Evolutionary conservation across 1,140 invertebrate species (phyloP), one percentile per base, ranked within the genome.

Genomic region (Bathynomus jamesi): DNA sequence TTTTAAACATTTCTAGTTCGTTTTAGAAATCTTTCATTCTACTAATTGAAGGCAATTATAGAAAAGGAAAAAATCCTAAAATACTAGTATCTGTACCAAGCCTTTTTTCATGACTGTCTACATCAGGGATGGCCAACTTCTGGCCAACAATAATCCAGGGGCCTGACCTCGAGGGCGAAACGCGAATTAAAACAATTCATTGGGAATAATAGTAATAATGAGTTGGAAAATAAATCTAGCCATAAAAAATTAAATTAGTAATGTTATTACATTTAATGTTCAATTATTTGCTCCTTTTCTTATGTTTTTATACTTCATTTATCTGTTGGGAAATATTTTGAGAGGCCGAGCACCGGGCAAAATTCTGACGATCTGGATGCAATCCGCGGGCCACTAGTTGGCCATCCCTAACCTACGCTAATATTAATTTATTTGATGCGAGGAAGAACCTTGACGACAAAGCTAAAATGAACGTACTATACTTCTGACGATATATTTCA

Each of bases 401-500:
- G n/a, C n/a, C n/a, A 53, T 3, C 1, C 40, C 1, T 17, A 53
- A 17, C 2, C 2, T 53, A 17, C 32, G 32, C 32, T 7, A 40
- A 40, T 8, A 17, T 40, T 40, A 40, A 40, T 5, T 53, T 53
- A 21, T 53, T 5, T 53, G 21, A 2, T 21, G 21, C 17, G 7
- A 17, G 11, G 21, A 53, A 5, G 21, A 53, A 21, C 21, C 21
- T 8, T 8, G 32, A 5, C 2, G 21, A 21, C 13, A 53, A 53
- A 11, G 11, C 40, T 53, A 27, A 46, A 17, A 11, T 30, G 17
- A 32, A 66, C 30, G 73, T 80, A 85, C 85, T 69, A 95, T 87
- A 82, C 93, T 94, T 29, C 88, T 87, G 61, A 87, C 82, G 74
- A 99, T 95, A 80, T 91, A 98, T 63, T 90, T 81, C 0, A 89